These are phyloP conservation scores for Plectropomus leopardus DNA, from an alignment of 2,113 vertebrate species.

Conservation along the genomic window DNA sequence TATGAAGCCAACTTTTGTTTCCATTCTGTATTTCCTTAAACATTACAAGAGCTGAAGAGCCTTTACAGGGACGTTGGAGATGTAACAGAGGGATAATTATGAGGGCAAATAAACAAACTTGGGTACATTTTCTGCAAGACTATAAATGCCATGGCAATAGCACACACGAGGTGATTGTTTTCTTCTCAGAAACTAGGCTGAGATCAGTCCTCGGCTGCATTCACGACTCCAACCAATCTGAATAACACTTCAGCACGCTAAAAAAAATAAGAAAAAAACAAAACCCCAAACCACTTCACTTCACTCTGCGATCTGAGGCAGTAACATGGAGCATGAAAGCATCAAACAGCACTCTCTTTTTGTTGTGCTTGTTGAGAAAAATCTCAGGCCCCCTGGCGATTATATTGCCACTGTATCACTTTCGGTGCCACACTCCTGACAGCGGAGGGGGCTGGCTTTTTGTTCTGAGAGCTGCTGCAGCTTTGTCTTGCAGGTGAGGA, in stretches of 20 bases:
- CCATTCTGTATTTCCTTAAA: not conserved
- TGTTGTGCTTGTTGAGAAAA: conserved; percentile 7
- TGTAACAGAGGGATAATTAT: conserved; percentile 39
- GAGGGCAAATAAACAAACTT: conserved; percentile 46
- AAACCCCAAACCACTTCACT: not conserved
- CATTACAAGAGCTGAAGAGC: not conserved
- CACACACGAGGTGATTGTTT: conserved; percentile 61
- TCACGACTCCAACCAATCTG: conserved; percentile 46
- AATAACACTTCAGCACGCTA: conserved; percentile 34
- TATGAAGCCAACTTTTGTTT: conserved; percentile 4
- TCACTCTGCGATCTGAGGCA: conserved; percentile 4
- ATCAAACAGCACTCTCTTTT: conserved; percentile 23
- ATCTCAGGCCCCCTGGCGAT: conserved; percentile 20
- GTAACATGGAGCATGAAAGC: conserved; percentile 27
- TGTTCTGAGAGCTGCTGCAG: conserved; percentile 55
- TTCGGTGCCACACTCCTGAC: conserved; percentile 38
- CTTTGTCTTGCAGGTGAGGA: conserved; percentile 71
- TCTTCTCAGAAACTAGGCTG: conserved; percentile 33
- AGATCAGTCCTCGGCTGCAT: conserved; percentile 47
- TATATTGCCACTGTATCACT: conserved; percentile 69
- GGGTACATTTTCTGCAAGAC: conserved; percentile 25
- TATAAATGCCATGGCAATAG: conserved; percentile 71
- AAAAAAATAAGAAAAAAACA: conserved; percentile 33
- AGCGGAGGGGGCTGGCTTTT: conserved; percentile 16
- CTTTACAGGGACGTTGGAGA: not conserved